Evolutionary conservation across 2,797 vertebrate species (phyloP).

Genomic region (Pseudochirops corinnae): DNA sequence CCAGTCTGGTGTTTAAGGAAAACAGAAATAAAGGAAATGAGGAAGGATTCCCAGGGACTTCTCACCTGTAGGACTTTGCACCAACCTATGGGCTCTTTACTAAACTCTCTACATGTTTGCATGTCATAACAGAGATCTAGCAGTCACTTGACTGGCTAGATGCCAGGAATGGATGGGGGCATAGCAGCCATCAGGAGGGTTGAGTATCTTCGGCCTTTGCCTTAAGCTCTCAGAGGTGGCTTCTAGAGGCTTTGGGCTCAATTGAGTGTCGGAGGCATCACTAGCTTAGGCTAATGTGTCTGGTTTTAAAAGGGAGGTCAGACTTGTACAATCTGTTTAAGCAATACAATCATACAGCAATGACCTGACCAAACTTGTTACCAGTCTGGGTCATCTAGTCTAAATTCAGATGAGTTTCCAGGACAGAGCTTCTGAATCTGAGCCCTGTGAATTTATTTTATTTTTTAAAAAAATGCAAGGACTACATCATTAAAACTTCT

Average conservation of each 20-base stretch:
- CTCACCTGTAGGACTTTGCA: constrained; percentile 7
- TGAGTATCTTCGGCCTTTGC: background rate
- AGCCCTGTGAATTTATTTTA: background rate
- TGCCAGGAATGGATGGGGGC: too few species aligned
- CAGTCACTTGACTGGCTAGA: background rate
- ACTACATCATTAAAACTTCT: background rate
- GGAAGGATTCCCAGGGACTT: constrained; percentile 44
- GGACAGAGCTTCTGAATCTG: background rate
- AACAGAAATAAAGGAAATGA: constrained; percentile 75
- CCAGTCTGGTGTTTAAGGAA: constrained; percentile 90
- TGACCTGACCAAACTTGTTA: background rate
- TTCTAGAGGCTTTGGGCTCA: background rate
- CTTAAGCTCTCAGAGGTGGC: background rate
- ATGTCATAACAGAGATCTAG: background rate
- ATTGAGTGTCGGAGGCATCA: background rate
- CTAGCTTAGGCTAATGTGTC: background rate
- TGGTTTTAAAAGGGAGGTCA: background rate
- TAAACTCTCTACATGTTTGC: constrained; percentile 37
- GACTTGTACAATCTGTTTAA: background rate
- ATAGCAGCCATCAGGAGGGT: background rate
- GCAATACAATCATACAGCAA: background rate
- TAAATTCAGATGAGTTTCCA: background rate
- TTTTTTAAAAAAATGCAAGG: background rate
- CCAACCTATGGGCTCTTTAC: constrained; percentile 22
- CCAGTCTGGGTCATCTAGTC: background rate